These are phyloP conservation scores for Pocillopora meandrina DNA, from an alignment of 92 coral and sea anemone species.

Conservation along the genomic window DNA sequence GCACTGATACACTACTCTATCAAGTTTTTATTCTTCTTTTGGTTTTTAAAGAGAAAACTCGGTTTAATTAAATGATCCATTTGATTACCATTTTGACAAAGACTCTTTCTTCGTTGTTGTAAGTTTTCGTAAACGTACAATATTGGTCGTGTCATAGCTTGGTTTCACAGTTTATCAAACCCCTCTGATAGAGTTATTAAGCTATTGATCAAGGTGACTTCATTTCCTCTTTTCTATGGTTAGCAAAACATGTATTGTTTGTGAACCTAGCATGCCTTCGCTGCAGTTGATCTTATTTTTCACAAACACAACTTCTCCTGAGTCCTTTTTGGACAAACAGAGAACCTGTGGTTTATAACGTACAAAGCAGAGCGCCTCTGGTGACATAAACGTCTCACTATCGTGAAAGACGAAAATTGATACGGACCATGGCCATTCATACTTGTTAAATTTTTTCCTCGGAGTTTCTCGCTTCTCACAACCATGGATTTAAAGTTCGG, in stretches of 20 bases:
- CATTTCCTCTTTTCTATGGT: slow-evolving; percentile 46
- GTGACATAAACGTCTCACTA: not conserved
- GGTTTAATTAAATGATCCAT: not conserved
- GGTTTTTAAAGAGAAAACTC: not conserved
- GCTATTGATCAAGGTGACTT: slow-evolving; percentile 11
- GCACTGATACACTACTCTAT: not conserved
- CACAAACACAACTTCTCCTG: not conserved
- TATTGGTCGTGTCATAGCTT: not conserved
- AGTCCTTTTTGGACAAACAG: not conserved
- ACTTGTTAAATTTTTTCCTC: not conserved
- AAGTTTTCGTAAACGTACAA: not conserved
- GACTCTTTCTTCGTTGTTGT: not conserved
- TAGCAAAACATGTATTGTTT: slow-evolving; percentile 32
- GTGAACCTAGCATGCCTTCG: slow-evolving; percentile 25
- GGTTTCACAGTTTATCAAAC: slow-evolving; percentile 21
- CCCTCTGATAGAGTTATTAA: slow-evolving; percentile 25
- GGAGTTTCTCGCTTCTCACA: not conserved
- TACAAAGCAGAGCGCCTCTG: not conserved
- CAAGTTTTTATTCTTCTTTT: not conserved
- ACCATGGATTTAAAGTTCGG: too few relatives aligned
- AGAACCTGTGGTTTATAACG: not conserved
- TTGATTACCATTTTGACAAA: not conserved
- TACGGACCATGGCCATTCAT: not conserved
- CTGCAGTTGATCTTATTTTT: not conserved
- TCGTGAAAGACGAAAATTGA: not conserved